Base-by-base conservation (phyloP, 2,888 invertebrate species). In the Lymantria dispar region DNA sequence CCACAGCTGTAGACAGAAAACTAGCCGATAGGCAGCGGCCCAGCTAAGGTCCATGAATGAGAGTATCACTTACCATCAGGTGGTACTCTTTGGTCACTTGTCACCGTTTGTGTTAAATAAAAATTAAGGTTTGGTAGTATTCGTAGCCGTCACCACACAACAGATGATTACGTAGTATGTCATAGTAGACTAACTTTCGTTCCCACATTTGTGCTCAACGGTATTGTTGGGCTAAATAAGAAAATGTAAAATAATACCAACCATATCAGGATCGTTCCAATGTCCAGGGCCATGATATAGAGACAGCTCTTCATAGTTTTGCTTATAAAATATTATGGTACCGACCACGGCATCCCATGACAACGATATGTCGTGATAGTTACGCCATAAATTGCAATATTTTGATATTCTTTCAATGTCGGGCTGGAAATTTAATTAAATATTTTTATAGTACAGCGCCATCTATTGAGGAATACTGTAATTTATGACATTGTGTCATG, bases 231-330 rank as follows among this genome's bases (percentile, higher is more conserved):
- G 7, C 1, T 9, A 7, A 36, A 36, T 36, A n/a, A 36, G 7
- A 36, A 36, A 36, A 3, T n/a, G n/a, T n/a, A 3, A 22, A 40
- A n/a, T 38, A 29, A 12, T 40, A 63, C 62, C 64, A 77, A 95
- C 95, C 95, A 95, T 95, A 75, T 95, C 95, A 0, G 95, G 94
- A 69, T 95, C 95, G 60, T 94, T 94, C 95, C 95, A 95, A 56
- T 93, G 93, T 0, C 95, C 95, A 0, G 95, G 94, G 0, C 94
- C 94, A 45, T 94, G 92, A 68, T 91, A 82, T 0, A 74, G 66
- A 1, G 84, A 80, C 36, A 94, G 71, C 9, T 88, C 80, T 37
- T 91, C 80, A 60, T 94, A 78, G 0, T 62, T 83, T 0, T 59
- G 52, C 43, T 87, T 83, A 68, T 93, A 95, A 80, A 93, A 92